These are phyloP conservation scores for Girardinichthys multiradiatus DNA, from an alignment of 2,113 vertebrate species.

Conservation along the genomic window DNA sequence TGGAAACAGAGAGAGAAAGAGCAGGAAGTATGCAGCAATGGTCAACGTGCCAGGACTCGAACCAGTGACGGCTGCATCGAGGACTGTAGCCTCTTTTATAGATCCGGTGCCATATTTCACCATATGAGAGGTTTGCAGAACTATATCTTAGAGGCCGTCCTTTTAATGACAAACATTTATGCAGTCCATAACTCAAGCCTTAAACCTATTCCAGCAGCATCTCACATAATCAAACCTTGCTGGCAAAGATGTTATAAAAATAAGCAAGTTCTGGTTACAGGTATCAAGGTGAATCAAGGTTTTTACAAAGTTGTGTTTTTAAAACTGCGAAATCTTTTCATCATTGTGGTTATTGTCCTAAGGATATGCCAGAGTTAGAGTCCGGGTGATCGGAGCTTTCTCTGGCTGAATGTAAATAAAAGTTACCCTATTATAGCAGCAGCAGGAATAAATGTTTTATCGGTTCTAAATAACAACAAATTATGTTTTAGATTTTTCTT, in stretches of 20 bases:
- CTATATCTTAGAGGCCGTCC: not conserved
- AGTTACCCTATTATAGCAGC: not conserved
- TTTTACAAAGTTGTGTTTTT: not conserved
- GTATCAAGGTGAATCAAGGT: not conserved
- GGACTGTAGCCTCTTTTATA: no score
- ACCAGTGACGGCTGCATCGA: no score
- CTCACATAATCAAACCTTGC: no score
- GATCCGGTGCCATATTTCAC: conserved; percentile 54
- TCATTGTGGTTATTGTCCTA: not conserved
- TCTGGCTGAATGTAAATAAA: not conserved
- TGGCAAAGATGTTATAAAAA: no score
- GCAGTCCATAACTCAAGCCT: not conserved
- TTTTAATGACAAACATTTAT: not conserved
- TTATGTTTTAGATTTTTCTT: no score
- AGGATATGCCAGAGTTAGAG: not conserved
- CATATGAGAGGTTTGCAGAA: conserved; percentile 10
- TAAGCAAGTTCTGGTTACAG: not conserved
- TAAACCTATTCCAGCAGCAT: not conserved
- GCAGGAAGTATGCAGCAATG: no score
- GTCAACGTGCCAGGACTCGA: no score
- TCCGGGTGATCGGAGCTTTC: not conserved
- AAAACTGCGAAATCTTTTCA: no score
- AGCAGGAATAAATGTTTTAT: not conserved
- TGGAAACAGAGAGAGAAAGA: no score
- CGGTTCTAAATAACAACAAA: not conserved